A percentile compares a stretch with the other conserved stretches of the same genome.
phyloP scores from a whole-genome alignment of 2,888 invertebrate species.

The Platynereis dumerilii region DNA sequence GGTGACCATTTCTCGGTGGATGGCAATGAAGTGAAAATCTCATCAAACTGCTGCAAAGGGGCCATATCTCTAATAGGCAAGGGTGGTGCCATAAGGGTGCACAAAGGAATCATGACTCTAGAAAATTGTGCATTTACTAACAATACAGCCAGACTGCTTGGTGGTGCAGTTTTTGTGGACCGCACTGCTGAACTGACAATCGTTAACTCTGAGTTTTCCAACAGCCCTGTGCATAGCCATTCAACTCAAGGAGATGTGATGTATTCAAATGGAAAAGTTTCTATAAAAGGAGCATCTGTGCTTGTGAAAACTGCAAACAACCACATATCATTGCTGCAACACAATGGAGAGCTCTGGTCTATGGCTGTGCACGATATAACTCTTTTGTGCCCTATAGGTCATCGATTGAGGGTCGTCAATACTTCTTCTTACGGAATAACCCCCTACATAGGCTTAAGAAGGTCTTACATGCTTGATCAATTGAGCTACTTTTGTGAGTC shows the following conservation, averaged over 20 bases:
- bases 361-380: constrained; percentile 36
- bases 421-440: constrained; percentile 39
- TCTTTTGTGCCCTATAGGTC: constrained; percentile 38
- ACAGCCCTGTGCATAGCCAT: constrained; percentile 27
- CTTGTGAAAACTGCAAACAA: constrained; percentile 29
- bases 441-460: constrained; percentile 27
- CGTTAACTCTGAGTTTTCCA: constrained; percentile 21
- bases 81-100: constrained; percentile 39
- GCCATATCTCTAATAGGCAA: constrained; percentile 39
- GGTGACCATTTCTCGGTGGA: constrained; percentile 28
- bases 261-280: constrained; percentile 35
- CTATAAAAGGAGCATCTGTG: constrained; percentile 25
- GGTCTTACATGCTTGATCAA: constrained; percentile 38
- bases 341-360: constrained; percentile 41
- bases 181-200: constrained; percentile 29
- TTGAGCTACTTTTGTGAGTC: constrained; percentile 41
- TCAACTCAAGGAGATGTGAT: constrained; percentile 35
- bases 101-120: constrained; percentile 33
- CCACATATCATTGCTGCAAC: constrained; percentile 36
- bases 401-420: constrained; percentile 37
- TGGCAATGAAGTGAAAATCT: constrained; percentile 38
- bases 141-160: constrained; percentile 41
- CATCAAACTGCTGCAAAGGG: constrained; percentile 39
- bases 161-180: constrained; percentile 34
- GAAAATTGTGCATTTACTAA: constrained; percentile 32